Base-by-base conservation (phyloP, 2,797 vertebrate species). In the Muscicapa striata region DNA sequence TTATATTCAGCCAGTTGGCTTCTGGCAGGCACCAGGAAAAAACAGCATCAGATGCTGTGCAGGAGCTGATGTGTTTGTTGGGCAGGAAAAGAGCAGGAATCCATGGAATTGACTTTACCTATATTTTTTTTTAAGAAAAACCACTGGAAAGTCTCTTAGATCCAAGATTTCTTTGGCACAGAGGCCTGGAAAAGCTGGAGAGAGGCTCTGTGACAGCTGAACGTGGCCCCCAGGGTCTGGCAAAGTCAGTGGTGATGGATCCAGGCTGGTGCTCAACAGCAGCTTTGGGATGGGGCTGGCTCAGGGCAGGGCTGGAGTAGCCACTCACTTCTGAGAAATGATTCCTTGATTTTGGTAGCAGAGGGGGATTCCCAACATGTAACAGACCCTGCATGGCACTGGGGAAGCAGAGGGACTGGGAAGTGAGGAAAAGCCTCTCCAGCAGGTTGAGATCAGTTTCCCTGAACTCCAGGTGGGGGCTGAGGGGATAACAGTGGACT, bases 201-300 rank as follows among this genome's bases (percentile, higher is more conserved):
- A 95, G 97, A 84, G 86, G n/a, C 34, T 54, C 93, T 97, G 77
- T 93, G 38, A 6, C 10, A 89, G 84, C 69, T 48, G 61, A 86
- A 58, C 5, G 13, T 87, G 83, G 92, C 88, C 85, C 68, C 48
- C 69, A 57, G 48, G 63, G 48, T 54, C 78, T 87, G 82, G 64
- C 85, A 77, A 68, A 43, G 6, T 87, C 94, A 29, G 36, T 22
- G 63, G 68, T 54, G 75, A 84, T 86, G 91, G 79, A 92, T 77
- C 76, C 2, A 4, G 63, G 40, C 55, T 68, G 63, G 23, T n/a
- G 40, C n/a, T 68, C 46, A 40, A 3, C 63, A 68, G 72, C 22
- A 76, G 83, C 55, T 61, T n/a, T 41, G 59, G 30, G 80, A 84
- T 64, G 59, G 19, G 23, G 68, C 49, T 83, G 68, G 58, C 41